Base-by-base conservation (phyloP, 1,140 invertebrate species). In the Acromyrmex echinatior region DNA sequence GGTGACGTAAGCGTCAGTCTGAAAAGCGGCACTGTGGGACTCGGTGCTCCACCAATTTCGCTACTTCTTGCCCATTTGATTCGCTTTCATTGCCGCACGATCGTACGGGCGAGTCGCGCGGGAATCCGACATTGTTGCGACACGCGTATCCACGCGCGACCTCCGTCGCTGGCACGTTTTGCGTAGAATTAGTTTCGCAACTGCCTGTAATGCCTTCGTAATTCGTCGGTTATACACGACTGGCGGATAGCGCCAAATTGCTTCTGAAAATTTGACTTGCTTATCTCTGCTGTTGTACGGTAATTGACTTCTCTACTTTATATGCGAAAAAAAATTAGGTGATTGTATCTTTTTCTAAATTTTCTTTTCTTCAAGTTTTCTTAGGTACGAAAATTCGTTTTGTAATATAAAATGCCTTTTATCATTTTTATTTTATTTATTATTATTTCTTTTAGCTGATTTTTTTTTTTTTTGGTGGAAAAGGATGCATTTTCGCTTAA, bases 21-120 rank as follows among this genome's bases (percentile, higher is more conserved):
- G 84, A 87, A 87, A 63, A 70, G 73, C 58, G 31, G 58, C 71
- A 12, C 80, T 62, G 74, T 62, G 62, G 70, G 45, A 71, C 65
- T 79, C 85, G 71, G 28, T 70, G 84, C 53, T 62, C 66, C 73
- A 79, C 73, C 89, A 74, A 81, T 90, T 89, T 90, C 58, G 39
- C 77, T 51, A 53, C 21, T 71, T 87, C 80, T 79, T 63, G 78
- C 74, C 12, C n/a, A 16, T 66, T 78, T 84, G 74, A 63, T 80
- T 60, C 84, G 73, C 88, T 21, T 60, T 79, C 51, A 66, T 31
- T 60, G 21, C 63, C 65, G 58, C 73, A 51, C 85, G 58, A 62
- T 74, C 70, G 56, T 63, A 56, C 35, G 35, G 58, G 35, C 28
- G 60, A 76, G 73, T 51, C 82, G 63, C 79, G 76, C 87, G 28